Conservation (phyloP, 2,797 vertebrate species). For the Cynodonichthys magdalenae region DNA sequence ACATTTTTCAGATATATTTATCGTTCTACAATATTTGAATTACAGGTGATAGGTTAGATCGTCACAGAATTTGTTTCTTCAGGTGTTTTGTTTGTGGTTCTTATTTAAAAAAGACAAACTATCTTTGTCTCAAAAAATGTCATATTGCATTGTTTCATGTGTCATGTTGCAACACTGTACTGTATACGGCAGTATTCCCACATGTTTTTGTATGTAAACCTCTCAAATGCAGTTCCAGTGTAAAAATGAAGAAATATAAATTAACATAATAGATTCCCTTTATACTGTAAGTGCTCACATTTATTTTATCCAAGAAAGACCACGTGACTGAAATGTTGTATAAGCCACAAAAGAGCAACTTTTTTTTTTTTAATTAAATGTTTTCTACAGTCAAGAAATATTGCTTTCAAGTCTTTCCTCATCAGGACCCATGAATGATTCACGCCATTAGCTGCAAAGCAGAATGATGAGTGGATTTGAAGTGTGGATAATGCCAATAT, state of each 20-base stretch:
- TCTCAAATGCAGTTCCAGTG: not conserved
- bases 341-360: no score
- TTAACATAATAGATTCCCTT: not conserved
- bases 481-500: slow-evolving; percentile 5
- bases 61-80: no score
- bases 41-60: not conserved
- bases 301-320: no score
- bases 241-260: not conserved
- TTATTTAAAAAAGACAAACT: no score
- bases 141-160: no score
- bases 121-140: no score
- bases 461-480: slow-evolving; percentile 15
- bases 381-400: not conserved
- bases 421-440: not conserved
- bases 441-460: not conserved
- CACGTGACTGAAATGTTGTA: no score
- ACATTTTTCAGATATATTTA: not conserved
- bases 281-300: not conserved
- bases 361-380: no score
- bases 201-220: not conserved
- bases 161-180: no score
- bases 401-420: not conserved
- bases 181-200: no score
- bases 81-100: no score
- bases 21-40: not conserved